A percentile compares a stretch with the other conserved stretches of the same genome.
Conservation (phyloP, 2,113 vertebrate species). For the Oryzias melastigma region DNA sequence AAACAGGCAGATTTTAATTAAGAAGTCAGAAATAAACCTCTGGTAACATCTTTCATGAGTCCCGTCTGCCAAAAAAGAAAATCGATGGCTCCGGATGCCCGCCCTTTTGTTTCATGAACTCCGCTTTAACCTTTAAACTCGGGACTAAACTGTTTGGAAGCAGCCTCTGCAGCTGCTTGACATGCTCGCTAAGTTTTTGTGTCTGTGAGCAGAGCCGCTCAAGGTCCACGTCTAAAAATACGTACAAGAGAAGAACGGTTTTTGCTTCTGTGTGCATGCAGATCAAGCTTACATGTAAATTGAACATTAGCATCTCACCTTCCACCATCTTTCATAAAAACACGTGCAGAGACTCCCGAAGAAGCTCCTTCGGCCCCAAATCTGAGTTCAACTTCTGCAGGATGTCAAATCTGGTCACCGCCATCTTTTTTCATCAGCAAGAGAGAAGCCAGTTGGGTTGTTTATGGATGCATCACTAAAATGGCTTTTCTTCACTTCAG, state of each 20-base stretch:
- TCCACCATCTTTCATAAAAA: constrained; percentile 65
- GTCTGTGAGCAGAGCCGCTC: constrained; percentile 79
- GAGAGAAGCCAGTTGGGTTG: neutral
- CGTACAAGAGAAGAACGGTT: no score
- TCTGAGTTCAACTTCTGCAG: constrained; percentile 79
- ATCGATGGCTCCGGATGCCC: constrained; percentile 24
- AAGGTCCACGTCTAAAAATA: constrained; percentile 67
- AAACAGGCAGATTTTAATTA: neutral
- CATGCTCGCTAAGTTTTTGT: constrained; percentile 78
- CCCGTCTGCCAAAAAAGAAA: no score
- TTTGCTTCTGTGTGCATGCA: constrained; percentile 66
- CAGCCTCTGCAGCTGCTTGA: constrained; percentile 83
- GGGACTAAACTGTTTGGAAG: constrained; percentile 78
- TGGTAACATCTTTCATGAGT: no score
- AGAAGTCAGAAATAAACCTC: no score
- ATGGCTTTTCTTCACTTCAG: no score
- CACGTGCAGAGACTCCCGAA: constrained; percentile 82
- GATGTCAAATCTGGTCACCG: constrained; percentile 81
- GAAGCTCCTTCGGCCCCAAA: constrained; percentile 79
- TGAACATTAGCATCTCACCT: constrained; percentile 63
- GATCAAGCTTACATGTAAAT: neutral
- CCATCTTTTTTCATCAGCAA: constrained; percentile 68
- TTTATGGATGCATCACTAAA: no score
- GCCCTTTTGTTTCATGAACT: constrained; percentile 82
- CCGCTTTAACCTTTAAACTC: constrained; percentile 78